Evolutionary conservation across 2,113 vertebrate genomes (phyloP), one percentile per base, ranked within the genome.

Genomic region (Apodemus speciosus): DNA sequence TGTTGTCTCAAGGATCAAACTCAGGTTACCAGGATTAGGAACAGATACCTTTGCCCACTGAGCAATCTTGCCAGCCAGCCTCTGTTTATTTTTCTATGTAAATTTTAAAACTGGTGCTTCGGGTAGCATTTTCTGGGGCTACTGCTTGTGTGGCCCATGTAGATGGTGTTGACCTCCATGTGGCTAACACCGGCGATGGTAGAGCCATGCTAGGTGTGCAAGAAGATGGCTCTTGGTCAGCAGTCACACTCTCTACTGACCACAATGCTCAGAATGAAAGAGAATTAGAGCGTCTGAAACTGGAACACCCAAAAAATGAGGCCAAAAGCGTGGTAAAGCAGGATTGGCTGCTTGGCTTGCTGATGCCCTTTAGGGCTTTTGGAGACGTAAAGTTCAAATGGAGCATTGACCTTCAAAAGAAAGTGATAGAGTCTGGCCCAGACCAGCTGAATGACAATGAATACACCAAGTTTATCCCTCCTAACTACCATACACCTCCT

Each of bases 341-440:
- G 98, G 99, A 99, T 95, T 98, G 99, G 11, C 96, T 99, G 18
- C 98, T 99, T 8, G 99, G 99, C 88, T 97, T 99, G 64, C 98
- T 99, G 94, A 99, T 99, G 99, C 99, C 99, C 4, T 99, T 99
- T 93, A 98, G 99, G 76, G 99, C 99, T 3, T 99, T 99, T 68
- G 99, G 99, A 38, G 99, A 99, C 6, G 99, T 99, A 49, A 99
- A 99, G 97, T 99, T 99, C 98, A 99, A 99, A 95, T 99, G 99
- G 99, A 99, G 99, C 97, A 99, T 99, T 89, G 99, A 99, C 46
- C 98, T 99, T 85, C 99, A 99, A 97, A 99, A 99, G 95, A 97
- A 99, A 18, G 99, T 99, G 69, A 96, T 99, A 84, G 99, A 99
- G 97, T 99, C 99, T 0, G 99, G 99, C 91, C 99, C 99, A 0